Evolutionary conservation across 2,113 vertebrate genomes (phyloP).

Genomic region (Paracanthobrama guichenoti): DNA sequence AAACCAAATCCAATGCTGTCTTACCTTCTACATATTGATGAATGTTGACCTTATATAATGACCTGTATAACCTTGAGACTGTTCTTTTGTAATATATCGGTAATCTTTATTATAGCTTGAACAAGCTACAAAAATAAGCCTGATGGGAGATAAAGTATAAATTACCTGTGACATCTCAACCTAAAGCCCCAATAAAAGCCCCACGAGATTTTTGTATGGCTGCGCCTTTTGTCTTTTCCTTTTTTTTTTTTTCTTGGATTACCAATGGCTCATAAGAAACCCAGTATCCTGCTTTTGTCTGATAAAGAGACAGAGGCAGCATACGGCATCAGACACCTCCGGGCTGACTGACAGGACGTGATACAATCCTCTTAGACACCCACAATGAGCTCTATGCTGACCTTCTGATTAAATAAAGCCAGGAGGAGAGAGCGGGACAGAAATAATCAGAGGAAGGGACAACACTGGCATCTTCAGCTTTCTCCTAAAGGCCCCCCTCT

Average conservation of each 20-base stretch:
- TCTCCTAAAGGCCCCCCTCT: constrained; percentile 52
- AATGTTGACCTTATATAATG: background rate
- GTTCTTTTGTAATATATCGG: background rate
- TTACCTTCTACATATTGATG: background rate
- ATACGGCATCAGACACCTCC: constrained; percentile 13
- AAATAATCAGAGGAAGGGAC: constrained; percentile 56
- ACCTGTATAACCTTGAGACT: background rate
- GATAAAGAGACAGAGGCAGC: constrained; percentile 19
- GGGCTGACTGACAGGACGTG: constrained; percentile 39
- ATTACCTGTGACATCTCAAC: constrained; percentile 18
- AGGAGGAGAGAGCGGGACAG: constrained; percentile 44
- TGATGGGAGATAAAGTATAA: constrained; percentile 21
- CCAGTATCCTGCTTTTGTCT: constrained; percentile 19
- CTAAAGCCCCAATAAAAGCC: background rate
- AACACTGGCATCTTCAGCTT: constrained; percentile 41
- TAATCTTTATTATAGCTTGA: background rate
- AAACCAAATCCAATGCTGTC: background rate
- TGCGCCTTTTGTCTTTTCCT: background rate
- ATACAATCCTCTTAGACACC: constrained; percentile 35
- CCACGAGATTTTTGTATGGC: constrained; percentile 18
- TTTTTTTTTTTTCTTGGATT: background rate
- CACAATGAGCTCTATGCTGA: constrained; percentile 52
- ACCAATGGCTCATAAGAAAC: constrained; percentile 12
- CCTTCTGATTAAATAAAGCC: constrained; percentile 61
- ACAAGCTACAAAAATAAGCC: background rate